phyloP scores from a whole-genome alignment of 2,888 invertebrate species.

The Drosophila buzzatii region DNA sequence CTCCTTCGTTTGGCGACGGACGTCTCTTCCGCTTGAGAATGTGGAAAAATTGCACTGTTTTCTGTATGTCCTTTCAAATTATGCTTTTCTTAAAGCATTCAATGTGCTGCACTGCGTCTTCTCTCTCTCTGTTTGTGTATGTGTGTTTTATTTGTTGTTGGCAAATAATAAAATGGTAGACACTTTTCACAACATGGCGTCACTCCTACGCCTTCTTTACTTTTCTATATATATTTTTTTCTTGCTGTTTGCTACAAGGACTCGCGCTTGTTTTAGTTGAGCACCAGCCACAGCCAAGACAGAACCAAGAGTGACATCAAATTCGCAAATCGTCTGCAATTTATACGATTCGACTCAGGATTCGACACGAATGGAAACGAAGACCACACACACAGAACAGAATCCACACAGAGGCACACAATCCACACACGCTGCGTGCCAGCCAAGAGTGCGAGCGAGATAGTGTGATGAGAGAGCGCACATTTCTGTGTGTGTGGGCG shows the following conservation, averaged over 20 bases:
- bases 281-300: constrained; percentile 65
- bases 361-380: constrained; percentile 26
- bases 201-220: constrained; percentile 70
- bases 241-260: constrained; percentile 28
- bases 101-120: constrained; percentile 40
- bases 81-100: constrained; percentile 12
- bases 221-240: constrained; percentile 7
- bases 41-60: constrained; percentile 45
- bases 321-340: constrained; percentile 44
- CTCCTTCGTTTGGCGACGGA: constrained; percentile 4
- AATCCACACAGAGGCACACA: constrained; percentile 11
- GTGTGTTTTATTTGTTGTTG: constrained; percentile 22
- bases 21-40: constrained; percentile 6
- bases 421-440: not conserved
- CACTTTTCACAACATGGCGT: constrained; percentile 79
- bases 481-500: constrained; percentile 38
- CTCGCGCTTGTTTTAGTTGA: constrained; percentile 30
- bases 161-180: constrained; percentile 62
- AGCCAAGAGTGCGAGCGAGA: not conserved
- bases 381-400: constrained; percentile 4
- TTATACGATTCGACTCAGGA: constrained; percentile 53
- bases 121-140: not conserved
- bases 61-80: constrained; percentile 1
- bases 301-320: constrained; percentile 68
- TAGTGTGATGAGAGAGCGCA: not conserved